Evolutionary conservation across 1,140 invertebrate species (phyloP), one percentile per base, ranked within the genome.

Genomic region (Drosophila kurseongensis): DNA sequence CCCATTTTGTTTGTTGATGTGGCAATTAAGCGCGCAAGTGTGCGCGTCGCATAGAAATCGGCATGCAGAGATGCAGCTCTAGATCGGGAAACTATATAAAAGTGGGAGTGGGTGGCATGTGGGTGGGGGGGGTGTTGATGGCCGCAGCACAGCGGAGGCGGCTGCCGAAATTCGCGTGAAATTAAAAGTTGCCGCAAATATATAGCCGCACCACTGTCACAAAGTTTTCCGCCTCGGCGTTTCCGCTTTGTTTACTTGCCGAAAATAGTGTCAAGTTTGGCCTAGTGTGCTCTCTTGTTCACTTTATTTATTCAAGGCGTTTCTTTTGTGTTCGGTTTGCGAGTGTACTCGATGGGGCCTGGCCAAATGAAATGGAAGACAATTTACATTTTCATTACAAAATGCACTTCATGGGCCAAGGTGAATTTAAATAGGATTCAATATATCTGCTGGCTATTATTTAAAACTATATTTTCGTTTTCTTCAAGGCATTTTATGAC

Each of bases 251-350:
- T 81, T 66, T 58, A 48, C 57, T 71, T 63, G 67, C 63, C 71
- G 55, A 72, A 61, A 85, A 85, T 65, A 69, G 78, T 74, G 81
- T 78, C 78, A 80, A 77, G 78, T 85, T 74, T 80, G 72, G 75
- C 48, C 67, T 48, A 71, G 54, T 59, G 54, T 75, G 51, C 71
- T 57, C 69, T 27, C 52, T 58, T 68, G 63, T 69, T 62, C 35
- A 51, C 50, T 81, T 71, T 78, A 47, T 62, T 74, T 44, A 51
- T 45, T 54, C 58, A 63, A 47, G 40, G 54, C 52, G 38, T 44
- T 52, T 59, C 44, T 29, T 67, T 72, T 59, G 60, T 57, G 8
- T 38, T n/a, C n/a, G 27, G 35, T 42, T n/a, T 41, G 23, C 18
- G 9, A 23, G 29, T 32, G 42, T 72, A 27, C 48, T 55, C 50